Evolutionary conservation across 2,888 invertebrate species (phyloP), one percentile per base, ranked within the genome.

Genomic region (Netelia fuscicornis): DNA sequence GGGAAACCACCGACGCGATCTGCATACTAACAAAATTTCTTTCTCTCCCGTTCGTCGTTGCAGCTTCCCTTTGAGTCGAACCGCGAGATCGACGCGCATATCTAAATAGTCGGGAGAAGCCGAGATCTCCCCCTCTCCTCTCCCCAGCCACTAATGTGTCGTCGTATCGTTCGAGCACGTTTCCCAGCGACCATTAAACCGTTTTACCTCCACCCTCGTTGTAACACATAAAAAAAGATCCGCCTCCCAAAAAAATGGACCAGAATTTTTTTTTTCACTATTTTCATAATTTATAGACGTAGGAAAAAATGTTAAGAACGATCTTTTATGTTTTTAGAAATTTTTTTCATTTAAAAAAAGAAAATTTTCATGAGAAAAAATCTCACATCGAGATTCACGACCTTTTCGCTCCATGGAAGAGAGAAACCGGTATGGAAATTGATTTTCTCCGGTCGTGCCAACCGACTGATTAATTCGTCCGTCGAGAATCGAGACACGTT

Each of bases 131-230:
- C 30, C 30, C 30, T 30, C 5, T 30, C 5, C 3, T 30, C 30
- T 30, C 30, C 30, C 30, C 30, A 3, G 5, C 30, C 30, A 67
- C 88, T 90, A 91, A 90, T 90, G 87, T 89, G 90, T 88, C 87
- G 81, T 67, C 72, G 84, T 87, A 88, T 88, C 88, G 83, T 83
- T 77, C 68, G 86, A 84, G 86, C 90, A 90, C 90, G 90, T 90
- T 76, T 89, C 87, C 54, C 9, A 17, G 79, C 77, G 25, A 81
- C 75, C 86, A 84, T 86, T 82, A 84, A 74, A 78, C 52, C 60
- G 71, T n/a, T 23, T 17, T 64, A n/a, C 10, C 23, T 54, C 37
- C 65, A 54, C 37, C 44, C 10, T 17, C 23, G 52, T 17, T 30
- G 8, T 13, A 52, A 25, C 3, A 48, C 13, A 17, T 17, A 17